phyloP scores from a whole-genome alignment of 2,113 vertebrate genomes.

The Plecturocebus donacophilus region DNA sequence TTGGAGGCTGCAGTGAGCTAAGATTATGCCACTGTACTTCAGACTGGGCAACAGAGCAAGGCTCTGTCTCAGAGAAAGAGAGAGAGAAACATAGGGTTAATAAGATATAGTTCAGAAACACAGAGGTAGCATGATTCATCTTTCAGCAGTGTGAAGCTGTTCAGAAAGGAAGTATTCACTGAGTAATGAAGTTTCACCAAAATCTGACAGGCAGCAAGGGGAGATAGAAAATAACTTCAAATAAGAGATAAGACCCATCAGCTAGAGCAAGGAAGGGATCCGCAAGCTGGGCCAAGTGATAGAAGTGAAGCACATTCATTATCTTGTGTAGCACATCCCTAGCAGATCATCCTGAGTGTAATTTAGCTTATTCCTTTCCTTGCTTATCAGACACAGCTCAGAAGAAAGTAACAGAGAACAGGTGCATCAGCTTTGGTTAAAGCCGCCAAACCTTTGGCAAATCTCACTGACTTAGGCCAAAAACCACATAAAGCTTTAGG shows the following conservation, averaged over 20 bases:
- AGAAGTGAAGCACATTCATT: background rate
- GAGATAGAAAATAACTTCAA: constrained; percentile 33
- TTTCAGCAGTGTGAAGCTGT: background rate
- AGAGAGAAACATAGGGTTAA: background rate
- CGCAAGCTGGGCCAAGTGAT: background rate
- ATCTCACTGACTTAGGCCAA: background rate
- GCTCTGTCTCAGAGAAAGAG: background rate
- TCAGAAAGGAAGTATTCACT: constrained; percentile 26
- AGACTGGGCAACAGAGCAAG: background rate
- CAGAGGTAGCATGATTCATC: background rate
- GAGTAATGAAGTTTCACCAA: constrained; percentile 24
- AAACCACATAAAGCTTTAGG: background rate
- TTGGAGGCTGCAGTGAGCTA: background rate
- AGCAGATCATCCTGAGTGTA: background rate
- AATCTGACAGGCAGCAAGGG: background rate
- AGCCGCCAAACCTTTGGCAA: background rate
- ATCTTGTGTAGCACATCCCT: background rate
- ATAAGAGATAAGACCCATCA: background rate
- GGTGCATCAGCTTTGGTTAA: background rate
- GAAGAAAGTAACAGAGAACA: constrained; percentile 3
- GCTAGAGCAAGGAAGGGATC: background rate
- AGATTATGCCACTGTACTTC: background rate
- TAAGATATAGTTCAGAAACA: background rate
- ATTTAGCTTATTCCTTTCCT: constrained; percentile 30
- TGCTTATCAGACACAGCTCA: background rate